These are phyloP conservation scores for Bufotes viridis DNA, from an alignment of 2,797 vertebrate species.

Conservation along the genomic window DNA sequence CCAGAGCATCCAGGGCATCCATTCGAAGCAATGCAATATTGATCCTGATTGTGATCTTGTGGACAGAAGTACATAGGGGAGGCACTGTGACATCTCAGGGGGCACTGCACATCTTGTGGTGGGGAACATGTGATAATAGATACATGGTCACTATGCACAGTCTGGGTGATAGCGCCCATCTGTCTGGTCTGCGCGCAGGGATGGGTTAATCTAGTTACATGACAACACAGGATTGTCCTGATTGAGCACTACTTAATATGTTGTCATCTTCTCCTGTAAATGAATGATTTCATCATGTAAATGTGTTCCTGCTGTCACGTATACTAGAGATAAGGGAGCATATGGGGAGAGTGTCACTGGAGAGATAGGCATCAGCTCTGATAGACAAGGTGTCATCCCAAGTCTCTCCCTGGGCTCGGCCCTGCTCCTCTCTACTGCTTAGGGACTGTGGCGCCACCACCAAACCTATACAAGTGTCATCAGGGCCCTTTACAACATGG, in stretches of 20 bases:
- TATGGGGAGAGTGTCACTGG: conserved; percentile 45
- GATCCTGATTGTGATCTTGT: background rate
- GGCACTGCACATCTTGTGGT: background rate
- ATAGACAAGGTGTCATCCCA: conserved; percentile 59
- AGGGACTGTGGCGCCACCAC: conserved; percentile 10
- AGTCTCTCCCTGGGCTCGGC: conserved; percentile 31
- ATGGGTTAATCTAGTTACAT: conserved; percentile 58
- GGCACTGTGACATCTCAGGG: background rate
- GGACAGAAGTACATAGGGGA: background rate
- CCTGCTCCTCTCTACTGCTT: conserved; percentile 3
- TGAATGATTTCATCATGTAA: conserved; percentile 56
- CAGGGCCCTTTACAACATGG: conserved; percentile 47
- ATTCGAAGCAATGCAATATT: background rate
- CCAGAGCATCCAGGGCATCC: conserved; percentile 1
- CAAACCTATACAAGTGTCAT: background rate
- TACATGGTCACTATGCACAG: background rate
- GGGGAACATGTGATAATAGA: background rate
- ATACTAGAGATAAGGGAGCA: conserved; percentile 31
- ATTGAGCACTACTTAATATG: conserved; percentile 57
- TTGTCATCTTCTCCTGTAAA: conserved; percentile 57
- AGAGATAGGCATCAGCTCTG: conserved; percentile 54
- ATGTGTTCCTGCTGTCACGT: conserved; percentile 55
- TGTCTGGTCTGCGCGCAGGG: conserved; percentile 44
- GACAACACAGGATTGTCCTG: conserved; percentile 52
- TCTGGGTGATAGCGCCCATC: conserved; percentile 44